Percentiles rank a stretch among this genome's conserved stretches.
These are phyloP conservation scores for Rhopilema esculentum DNA, from an alignment of 30 jellyfish, hydroid and myxozoan genomes.

Conservation along the genomic window DNA sequence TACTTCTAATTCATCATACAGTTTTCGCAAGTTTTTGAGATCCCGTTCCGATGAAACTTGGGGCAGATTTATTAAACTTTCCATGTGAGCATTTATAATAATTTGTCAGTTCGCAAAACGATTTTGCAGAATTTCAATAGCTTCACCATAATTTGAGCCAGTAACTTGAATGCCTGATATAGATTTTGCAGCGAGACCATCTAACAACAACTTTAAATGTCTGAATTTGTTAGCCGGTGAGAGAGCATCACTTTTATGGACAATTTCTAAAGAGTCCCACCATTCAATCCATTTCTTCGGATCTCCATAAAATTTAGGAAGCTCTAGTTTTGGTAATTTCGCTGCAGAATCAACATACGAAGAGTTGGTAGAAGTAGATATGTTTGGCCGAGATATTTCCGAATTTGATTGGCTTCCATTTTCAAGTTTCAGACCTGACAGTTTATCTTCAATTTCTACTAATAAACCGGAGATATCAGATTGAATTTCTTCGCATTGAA, in stretches of 20 bases:
- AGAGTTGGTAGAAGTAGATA: too few relatives aligned
- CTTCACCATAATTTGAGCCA: slow-evolving; percentile 9
- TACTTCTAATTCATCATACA: slow-evolving; percentile 1
- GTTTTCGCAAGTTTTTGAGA: too few relatives aligned
- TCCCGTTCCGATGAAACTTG: too few relatives aligned
- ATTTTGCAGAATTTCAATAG: slow-evolving; percentile 12
- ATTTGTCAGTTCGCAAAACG: slow-evolving; percentile 19
- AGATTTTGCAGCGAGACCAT: slow-evolving; percentile 47
- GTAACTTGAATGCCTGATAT: slow-evolving; percentile 24
- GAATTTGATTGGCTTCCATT: too few relatives aligned
- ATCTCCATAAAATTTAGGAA: slow-evolving; percentile 26
- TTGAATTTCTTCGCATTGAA: too few relatives aligned
- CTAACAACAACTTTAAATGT: not conserved
- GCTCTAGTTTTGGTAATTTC: too few relatives aligned
- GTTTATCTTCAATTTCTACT: too few relatives aligned
- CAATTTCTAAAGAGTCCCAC: slow-evolving; percentile 36
- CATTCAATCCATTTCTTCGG: slow-evolving; percentile 30
- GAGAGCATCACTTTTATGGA: not conserved
- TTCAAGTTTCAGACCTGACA: too few relatives aligned
- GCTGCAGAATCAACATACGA: too few relatives aligned
- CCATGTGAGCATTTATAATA: slow-evolving; percentile 17
- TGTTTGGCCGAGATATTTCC: too few relatives aligned
- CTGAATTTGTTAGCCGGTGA: slow-evolving; percentile 22
- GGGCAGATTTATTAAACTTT: too few relatives aligned
- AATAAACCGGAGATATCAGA: too few relatives aligned